Evolutionary conservation across 1,140 invertebrate species (phyloP).

Genomic region (Drosophila parabipectinata): DNA sequence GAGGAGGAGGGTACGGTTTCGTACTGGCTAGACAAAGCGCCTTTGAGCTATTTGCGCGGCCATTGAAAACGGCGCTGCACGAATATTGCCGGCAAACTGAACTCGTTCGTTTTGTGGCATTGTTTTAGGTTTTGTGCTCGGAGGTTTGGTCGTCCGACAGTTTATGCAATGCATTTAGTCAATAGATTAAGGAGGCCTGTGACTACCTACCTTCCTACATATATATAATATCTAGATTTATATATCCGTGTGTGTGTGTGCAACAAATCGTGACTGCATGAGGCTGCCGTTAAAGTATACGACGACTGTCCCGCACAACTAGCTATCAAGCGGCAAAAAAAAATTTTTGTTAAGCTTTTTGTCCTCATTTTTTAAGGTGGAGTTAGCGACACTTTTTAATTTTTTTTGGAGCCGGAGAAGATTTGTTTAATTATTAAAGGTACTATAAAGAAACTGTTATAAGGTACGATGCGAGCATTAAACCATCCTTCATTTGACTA

Average conservation of each 20-base stretch:
- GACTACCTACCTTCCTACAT: conserved; percentile 13
- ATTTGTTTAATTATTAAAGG: conserved; percentile 27
- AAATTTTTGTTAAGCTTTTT: conserved; percentile 29
- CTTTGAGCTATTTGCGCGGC: conserved; percentile 61
- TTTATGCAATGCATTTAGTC: conserved; percentile 69
- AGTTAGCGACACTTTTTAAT: conserved; percentile 43
- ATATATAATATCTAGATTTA: conserved; percentile 40
- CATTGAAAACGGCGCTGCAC: conserved; percentile 40
- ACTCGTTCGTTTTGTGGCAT: conserved; percentile 58
- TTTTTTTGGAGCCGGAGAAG: background rate
- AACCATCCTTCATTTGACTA: conserved; percentile 27
- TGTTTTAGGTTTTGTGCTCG: conserved; percentile 50
- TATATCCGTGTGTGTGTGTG: conserved; percentile 43
- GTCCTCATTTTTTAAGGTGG: conserved; percentile 71
- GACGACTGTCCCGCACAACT: conserved; percentile 21
- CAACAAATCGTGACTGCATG: conserved; percentile 76
- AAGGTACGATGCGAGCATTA: background rate
- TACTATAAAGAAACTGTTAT: conserved; percentile 17
- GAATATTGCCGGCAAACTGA: conserved; percentile 38
- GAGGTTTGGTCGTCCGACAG: conserved; percentile 45
- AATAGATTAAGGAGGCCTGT: conserved; percentile 67
- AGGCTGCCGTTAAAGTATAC: conserved; percentile 77
- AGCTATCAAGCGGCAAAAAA: conserved; percentile 51
- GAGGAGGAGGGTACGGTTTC: conserved; percentile 14
- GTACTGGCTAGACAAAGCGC: conserved; percentile 61